These are phyloP conservation scores for Heliothis peltigera DNA, from an alignment of 2,888 invertebrate genomes.

Conservation along the genomic window DNA sequence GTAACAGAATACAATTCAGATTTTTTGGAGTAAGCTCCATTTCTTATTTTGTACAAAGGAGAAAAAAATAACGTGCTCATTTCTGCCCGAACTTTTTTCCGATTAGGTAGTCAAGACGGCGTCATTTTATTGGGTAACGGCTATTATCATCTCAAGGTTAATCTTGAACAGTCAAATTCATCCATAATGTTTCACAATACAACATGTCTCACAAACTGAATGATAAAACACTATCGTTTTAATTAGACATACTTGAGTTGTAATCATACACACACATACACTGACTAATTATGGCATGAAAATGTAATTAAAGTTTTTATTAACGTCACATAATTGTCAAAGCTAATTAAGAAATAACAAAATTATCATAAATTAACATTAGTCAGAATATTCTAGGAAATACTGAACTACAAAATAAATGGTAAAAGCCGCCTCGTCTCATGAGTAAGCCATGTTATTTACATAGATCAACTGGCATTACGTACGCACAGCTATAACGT, in stretches of 20 bases:
- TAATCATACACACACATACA: too few relatives aligned
- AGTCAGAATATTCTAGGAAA: too few relatives aligned
- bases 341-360: too few relatives aligned
- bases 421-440: too few relatives aligned
- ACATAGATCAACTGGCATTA: constrained; percentile 26
- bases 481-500: constrained; percentile 11
- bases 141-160: constrained; percentile 30
- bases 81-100: constrained; percentile 47
- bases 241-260: too few relatives aligned
- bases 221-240: too few relatives aligned
- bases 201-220: neutral
- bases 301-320: too few relatives aligned
- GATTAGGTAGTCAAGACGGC: constrained; percentile 47
- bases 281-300: too few relatives aligned
- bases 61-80: constrained; percentile 18
- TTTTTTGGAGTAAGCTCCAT: constrained; percentile 8
- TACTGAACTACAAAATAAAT: too few relatives aligned
- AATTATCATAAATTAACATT: too few relatives aligned
- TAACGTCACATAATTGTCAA: too few relatives aligned
- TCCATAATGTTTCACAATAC: neutral
- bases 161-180: constrained; percentile 33
- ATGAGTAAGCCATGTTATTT: neutral
- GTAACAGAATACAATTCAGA: constrained; percentile 3
- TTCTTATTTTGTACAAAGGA: constrained; percentile 25
- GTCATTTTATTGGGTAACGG: constrained; percentile 44